A percentile compares a stretch with the other conserved stretches of the same genome.
Conservation (phyloP, 2,888 invertebrate species). For the Caenorhabditis uteleia region DNA sequence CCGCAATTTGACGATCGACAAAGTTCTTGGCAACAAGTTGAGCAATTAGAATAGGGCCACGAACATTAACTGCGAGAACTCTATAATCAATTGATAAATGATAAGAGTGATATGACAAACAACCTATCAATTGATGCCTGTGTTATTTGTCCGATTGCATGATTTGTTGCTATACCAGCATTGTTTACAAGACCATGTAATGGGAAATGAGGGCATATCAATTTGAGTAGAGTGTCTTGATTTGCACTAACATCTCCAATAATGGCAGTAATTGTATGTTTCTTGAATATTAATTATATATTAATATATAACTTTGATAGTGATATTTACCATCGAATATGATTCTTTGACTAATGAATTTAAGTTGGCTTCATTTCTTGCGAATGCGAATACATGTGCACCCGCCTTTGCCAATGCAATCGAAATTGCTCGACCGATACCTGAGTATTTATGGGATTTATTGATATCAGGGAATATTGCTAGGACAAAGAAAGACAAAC, state of each 20-base stretch:
- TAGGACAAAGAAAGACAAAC: too few relatives aligned
- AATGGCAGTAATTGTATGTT: constrained; percentile 24
- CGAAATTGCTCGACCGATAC: constrained; percentile 39
- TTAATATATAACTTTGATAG: background rate
- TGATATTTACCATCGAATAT: constrained; percentile 1
- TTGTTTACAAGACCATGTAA: constrained; percentile 53
- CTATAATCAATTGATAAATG: constrained; percentile 13
- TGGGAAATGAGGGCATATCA: constrained; percentile 34
- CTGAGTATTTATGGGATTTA: constrained; percentile 6
- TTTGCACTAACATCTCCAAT: constrained; percentile 45
- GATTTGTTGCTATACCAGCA: constrained; percentile 45
- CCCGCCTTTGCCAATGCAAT: constrained; percentile 38
- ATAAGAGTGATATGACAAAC: background rate
- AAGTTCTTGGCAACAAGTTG: constrained; percentile 41
- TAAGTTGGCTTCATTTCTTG: constrained; percentile 35
- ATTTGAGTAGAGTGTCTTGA: constrained; percentile 32
- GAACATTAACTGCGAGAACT: constrained; percentile 44
- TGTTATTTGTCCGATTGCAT: constrained; percentile 39
- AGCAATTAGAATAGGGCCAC: constrained; percentile 43
- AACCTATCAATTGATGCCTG: constrained; percentile 41
- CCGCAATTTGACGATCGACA: constrained; percentile 28
- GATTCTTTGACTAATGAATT: constrained; percentile 24
- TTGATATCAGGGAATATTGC: background rate
- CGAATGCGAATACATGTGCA: constrained; percentile 46
- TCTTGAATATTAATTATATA: constrained; percentile 19